These are phyloP conservation scores for Drosophila infuscata DNA, from an alignment of 2,888 invertebrate species.

Conservation along the genomic window DNA sequence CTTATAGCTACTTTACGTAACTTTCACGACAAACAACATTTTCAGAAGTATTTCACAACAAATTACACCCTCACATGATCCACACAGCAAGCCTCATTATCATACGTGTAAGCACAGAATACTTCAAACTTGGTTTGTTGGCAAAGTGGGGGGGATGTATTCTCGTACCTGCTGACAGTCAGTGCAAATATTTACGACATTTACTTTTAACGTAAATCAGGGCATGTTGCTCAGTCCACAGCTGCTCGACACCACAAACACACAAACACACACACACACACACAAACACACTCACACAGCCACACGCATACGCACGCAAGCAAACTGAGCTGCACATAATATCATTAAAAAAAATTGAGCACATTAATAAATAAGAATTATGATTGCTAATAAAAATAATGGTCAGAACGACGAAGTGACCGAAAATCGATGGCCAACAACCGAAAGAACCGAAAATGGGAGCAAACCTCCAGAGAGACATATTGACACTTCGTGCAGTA, in stretches of 20 bases:
- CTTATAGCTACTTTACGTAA: conserved; percentile 26
- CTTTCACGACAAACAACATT: conserved; percentile 24
- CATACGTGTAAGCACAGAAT: conserved; percentile 42
- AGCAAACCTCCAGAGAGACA: conserved; percentile 17
- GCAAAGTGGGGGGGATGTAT: not conserved
- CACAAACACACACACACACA: not conserved
- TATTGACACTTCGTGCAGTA: conserved; percentile 39
- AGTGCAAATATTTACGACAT: conserved; percentile 42
- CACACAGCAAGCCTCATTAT: conserved; percentile 36
- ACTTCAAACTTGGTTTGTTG: conserved; percentile 31
- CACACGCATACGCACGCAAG: not conserved
- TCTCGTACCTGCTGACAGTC: conserved; percentile 22
- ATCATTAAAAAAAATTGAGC: conserved; percentile 74
- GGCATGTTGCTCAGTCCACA: conserved; percentile 27
- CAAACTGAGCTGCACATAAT: conserved; percentile 29
- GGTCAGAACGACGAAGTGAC: conserved; percentile 26
- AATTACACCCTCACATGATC: conserved; percentile 18
- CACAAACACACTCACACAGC: not conserved
- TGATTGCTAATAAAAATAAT: conserved; percentile 70
- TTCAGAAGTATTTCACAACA: conserved; percentile 13
- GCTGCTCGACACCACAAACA: conserved; percentile 12
- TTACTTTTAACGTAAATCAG: conserved; percentile 46
- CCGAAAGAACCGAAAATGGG: conserved; percentile 15
- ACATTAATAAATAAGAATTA: conserved; percentile 76
- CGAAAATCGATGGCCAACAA: conserved; percentile 24